Conservation (phyloP, 2,888 invertebrate genomes). For the Noctua janthina region DNA sequence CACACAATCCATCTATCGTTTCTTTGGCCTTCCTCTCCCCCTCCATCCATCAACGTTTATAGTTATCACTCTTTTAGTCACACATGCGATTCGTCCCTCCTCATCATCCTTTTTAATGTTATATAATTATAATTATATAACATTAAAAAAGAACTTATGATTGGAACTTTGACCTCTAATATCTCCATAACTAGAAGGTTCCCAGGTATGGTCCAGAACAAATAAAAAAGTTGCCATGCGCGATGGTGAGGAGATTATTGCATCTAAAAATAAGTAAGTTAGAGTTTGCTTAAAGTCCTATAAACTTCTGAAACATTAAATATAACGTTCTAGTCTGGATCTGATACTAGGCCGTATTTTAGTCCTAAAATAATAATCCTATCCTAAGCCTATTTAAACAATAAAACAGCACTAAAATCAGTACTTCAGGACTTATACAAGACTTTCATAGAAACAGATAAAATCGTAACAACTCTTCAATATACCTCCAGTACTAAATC, state of each 20-base stretch:
- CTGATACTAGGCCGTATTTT: conserved; percentile 21
- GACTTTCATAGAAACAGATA: conserved; percentile 52
- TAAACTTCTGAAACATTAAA: background rate
- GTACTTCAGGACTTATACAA: conserved; percentile 48
- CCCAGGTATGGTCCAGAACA: background rate
- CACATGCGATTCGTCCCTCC: too few species aligned
- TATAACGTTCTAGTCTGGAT: background rate
- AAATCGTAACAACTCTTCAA: conserved; percentile 42
- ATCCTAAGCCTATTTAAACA: conserved; percentile 22
- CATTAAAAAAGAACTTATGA: too few species aligned
- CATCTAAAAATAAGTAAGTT: background rate
- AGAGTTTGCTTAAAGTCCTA: background rate
- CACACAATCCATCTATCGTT: too few species aligned
- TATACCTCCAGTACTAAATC: conserved; percentile 32
- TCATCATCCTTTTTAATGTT: too few species aligned
- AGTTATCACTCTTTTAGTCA: too few species aligned
- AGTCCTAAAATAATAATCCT: conserved; percentile 22
- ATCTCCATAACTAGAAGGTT: background rate
- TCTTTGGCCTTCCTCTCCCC: too few species aligned
- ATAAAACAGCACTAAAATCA: conserved; percentile 55
- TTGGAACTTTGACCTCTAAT: background rate
- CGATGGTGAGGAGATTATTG: background rate
- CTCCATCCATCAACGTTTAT: too few species aligned
- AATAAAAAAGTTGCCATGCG: background rate
- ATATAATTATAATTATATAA: too few species aligned